Conservation (phyloP, 2,797 vertebrate species). For the Betta splendens region DNA sequence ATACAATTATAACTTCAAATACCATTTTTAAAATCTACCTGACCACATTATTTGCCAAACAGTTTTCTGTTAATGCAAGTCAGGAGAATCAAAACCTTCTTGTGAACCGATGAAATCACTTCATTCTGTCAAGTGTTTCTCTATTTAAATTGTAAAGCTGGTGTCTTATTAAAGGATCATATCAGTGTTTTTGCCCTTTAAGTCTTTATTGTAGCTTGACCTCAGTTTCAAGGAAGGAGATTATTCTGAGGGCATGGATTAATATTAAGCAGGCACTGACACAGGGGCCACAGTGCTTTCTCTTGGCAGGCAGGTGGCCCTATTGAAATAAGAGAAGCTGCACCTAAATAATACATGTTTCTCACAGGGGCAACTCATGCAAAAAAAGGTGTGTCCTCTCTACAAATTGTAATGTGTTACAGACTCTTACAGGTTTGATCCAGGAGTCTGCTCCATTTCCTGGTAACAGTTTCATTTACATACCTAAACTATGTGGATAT, state of each 20-base stretch:
- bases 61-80: not conserved
- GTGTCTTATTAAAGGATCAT: constrained; percentile 21
- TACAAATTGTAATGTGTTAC: not conserved
- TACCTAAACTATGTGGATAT: not conserved
- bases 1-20: too few relatives aligned
- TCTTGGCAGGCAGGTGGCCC: constrained; percentile 57
- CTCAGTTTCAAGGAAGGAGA: constrained; percentile 48
- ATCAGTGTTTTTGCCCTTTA: constrained; percentile 9
- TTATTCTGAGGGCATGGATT: constrained; percentile 71
- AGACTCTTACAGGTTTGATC: not conserved
- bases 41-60: not conserved
- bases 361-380: constrained; percentile 45
- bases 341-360: constrained; percentile 59
- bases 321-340: constrained; percentile 72
- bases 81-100: not conserved
- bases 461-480: not conserved
- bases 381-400: constrained; percentile 4
- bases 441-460: too few relatives aligned
- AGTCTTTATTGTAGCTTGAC: constrained; percentile 38
- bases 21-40: too few relatives aligned
- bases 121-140: not conserved
- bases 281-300: constrained; percentile 39
- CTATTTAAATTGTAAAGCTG: too few relatives aligned
- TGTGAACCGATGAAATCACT: not conserved
- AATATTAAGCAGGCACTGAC: constrained; percentile 77